Percentiles rank a stretch among this genome's conserved stretches.
phyloP scores from a whole-genome alignment of 2,113 vertebrate species.

The Plecotus auritus region DNA sequence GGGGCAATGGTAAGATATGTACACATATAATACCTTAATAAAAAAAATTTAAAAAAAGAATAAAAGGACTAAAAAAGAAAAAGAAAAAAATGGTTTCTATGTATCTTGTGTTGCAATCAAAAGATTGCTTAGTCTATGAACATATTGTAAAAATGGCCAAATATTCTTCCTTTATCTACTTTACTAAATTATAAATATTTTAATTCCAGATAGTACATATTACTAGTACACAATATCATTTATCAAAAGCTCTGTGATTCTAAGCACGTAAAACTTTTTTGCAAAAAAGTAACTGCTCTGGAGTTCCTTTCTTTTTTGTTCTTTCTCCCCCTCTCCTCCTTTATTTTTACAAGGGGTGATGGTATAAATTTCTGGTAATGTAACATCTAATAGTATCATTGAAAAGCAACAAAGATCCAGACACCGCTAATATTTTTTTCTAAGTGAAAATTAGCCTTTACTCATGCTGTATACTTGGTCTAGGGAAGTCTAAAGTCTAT shows the following conservation, averaged over 20 bases:
- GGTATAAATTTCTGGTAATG: neutral
- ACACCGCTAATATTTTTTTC: neutral
- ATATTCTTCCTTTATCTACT: constrained; percentile 62
- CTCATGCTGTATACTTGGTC: neutral
- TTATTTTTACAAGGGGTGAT: neutral
- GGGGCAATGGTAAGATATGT: too few species aligned
- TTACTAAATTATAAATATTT: constrained; percentile 59
- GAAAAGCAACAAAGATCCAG: constrained; percentile 15
- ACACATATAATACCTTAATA: too few species aligned
- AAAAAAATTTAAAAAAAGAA: too few species aligned
- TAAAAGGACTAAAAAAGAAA: too few species aligned
- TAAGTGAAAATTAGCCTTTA: neutral
- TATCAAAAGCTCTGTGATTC: constrained; percentile 53
- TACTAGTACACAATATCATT: constrained; percentile 53
- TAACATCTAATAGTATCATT: constrained; percentile 4
- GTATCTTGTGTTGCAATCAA: constrained; percentile 52
- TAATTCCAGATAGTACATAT: constrained; percentile 45
- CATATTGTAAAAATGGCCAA: constrained; percentile 55
- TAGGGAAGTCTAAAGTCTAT: neutral
- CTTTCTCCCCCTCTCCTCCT: neutral
- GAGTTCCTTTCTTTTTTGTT: neutral
- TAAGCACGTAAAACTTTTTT: constrained; percentile 17
- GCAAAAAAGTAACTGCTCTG: neutral
- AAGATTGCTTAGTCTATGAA: constrained; percentile 58
- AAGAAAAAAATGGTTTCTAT: constrained; percentile 26